These are phyloP conservation scores for Ostrea denselamellosa DNA, from an alignment of 1,140 invertebrate genomes.

Conservation along the genomic window DNA sequence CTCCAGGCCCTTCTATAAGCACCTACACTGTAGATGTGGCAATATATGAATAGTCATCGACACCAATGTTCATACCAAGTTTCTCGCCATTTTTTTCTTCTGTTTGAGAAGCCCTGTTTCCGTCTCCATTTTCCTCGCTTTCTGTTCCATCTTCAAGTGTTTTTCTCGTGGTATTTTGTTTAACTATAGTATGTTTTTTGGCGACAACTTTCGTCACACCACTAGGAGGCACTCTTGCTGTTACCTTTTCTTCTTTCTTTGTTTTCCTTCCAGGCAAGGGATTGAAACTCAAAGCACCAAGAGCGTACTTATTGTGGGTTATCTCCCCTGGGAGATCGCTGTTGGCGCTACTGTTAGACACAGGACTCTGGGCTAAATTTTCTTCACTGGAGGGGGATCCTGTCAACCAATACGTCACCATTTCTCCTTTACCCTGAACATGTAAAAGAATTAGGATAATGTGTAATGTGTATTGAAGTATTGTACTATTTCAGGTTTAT, in stretches of 20 bases:
- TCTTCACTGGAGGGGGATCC: neutral
- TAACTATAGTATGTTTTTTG: neutral
- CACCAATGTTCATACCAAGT: neutral
- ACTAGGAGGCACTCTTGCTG: constrained; percentile 25
- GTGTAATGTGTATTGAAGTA: too few relatives aligned
- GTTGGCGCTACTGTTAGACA: neutral
- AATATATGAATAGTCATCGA: neutral
- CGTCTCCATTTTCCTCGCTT: neutral
- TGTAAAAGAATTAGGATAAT: neutral
- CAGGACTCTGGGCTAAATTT: neutral
- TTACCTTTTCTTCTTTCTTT: constrained; percentile 6
- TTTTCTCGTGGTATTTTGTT: neutral
- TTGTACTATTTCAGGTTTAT: too few relatives aligned
- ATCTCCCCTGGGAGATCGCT: constrained; percentile 26
- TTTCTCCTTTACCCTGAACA: constrained; percentile 48
- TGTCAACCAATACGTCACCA: constrained; percentile 50
- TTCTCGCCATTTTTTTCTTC: neutral
- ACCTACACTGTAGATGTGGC: neutral
- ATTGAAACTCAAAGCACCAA: neutral
- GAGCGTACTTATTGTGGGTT: constrained; percentile 4
- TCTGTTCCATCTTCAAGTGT: neutral
- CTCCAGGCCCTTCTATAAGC: neutral
- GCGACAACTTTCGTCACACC: neutral
- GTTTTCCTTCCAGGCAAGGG: constrained; percentile 3
- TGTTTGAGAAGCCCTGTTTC: neutral